Conservation (phyloP, 2,797 vertebrate genomes). For the Muraenolepis orangiensis region DNA sequence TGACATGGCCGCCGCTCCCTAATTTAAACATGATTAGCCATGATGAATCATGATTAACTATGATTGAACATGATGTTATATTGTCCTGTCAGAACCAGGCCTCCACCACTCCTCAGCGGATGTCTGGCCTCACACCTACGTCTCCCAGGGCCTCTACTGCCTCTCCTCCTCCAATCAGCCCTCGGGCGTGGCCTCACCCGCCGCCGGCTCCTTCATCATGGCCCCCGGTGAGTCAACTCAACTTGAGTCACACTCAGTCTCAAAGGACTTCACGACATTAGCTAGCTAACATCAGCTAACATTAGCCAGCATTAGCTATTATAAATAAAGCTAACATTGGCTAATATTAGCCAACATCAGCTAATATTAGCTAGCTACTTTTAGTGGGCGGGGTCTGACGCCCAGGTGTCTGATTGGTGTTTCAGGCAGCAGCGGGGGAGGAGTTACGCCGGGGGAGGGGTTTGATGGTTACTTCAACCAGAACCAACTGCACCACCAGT, state of each 20-base stretch:
- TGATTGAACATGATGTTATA: too few species aligned
- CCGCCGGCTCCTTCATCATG: constrained; percentile 83
- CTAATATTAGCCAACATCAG: background rate
- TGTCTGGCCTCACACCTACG: constrained; percentile 95
- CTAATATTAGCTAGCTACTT: background rate
- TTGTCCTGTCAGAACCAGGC: constrained; percentile 75
- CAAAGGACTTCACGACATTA: too few species aligned
- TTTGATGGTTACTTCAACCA: constrained; percentile 85
- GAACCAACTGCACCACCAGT: constrained; percentile 77
- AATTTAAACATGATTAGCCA: too few species aligned
- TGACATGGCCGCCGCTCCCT: background rate
- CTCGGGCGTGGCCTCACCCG: constrained; percentile 88
- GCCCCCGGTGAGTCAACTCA: constrained; percentile 41
- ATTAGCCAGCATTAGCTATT: too few species aligned
- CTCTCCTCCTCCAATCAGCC: constrained; percentile 94
- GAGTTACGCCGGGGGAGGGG: constrained; percentile 77
- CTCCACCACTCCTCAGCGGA: constrained; percentile 90
- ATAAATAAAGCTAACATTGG: too few species aligned
- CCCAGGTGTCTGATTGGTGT: background rate
- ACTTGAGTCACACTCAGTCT: background rate
- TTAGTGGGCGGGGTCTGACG: background rate
- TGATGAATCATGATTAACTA: too few species aligned
- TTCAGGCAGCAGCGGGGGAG: constrained; percentile 54
- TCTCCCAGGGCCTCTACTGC: constrained; percentile 97
- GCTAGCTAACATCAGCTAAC: too few species aligned